phyloP scores from a whole-genome alignment of 2,888 invertebrate species.

The Prostheceraeus crozeri region DNA sequence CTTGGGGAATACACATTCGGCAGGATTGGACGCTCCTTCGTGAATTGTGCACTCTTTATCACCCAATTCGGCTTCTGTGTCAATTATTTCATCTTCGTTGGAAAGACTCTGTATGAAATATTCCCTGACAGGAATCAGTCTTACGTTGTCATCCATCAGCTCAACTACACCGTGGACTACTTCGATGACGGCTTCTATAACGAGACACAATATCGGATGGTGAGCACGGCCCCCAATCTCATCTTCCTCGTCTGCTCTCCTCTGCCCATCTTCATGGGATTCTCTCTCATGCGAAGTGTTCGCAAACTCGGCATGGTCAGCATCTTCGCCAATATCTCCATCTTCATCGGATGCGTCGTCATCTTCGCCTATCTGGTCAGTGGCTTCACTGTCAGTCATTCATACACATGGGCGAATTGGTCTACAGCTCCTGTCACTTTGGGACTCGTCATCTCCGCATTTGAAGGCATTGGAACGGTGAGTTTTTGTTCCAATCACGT shows the following conservation, averaged over 20 bases:
- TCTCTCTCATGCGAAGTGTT: conserved; percentile 47
- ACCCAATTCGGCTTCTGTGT: conserved; percentile 53
- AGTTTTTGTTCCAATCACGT: conserved; percentile 37
- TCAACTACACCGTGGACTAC: background rate
- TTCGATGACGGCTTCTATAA: background rate
- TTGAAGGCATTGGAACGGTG: conserved; percentile 55
- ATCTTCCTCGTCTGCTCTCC: conserved; percentile 47
- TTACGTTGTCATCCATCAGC: conserved; percentile 24
- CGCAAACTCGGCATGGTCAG: conserved; percentile 49
- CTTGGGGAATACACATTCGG: conserved; percentile 49
- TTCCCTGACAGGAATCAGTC: conserved; percentile 43
- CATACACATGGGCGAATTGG: conserved; percentile 40
- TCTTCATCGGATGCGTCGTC: conserved; percentile 47
- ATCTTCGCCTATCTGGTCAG: conserved; percentile 45
- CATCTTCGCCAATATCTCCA: conserved; percentile 47
- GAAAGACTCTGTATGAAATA: conserved; percentile 48
- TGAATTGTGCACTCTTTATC: conserved; percentile 47
- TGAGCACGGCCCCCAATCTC: conserved; percentile 42
- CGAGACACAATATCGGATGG: background rate
- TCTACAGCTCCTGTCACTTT: conserved; percentile 48
- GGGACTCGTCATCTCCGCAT: conserved; percentile 50
- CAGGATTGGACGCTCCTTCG: conserved; percentile 45
- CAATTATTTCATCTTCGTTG: conserved; percentile 52
- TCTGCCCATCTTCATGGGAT: conserved; percentile 47
- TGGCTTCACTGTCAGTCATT: conserved; percentile 39